Evolutionary conservation across 2,797 vertebrate species (phyloP).

Genomic region (Coccyzus lansbergi): DNA sequence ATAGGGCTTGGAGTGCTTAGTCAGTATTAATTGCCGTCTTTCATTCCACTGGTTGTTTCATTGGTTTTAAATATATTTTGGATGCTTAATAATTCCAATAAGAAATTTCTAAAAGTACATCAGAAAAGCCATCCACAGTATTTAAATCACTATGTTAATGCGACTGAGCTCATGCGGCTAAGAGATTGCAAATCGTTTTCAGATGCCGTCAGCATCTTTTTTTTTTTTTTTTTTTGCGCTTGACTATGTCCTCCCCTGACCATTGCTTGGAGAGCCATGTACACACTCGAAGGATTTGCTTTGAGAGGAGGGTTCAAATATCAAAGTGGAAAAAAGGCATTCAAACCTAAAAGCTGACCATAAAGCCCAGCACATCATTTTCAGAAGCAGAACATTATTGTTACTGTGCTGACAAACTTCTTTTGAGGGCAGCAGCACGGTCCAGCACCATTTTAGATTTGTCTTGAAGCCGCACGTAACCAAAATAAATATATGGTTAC

Average conservation of each 20-base stretch:
- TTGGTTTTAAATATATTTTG: neutral
- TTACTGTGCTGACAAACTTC: constrained; percentile 63
- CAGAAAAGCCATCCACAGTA: neutral
- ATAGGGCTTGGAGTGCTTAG: neutral
- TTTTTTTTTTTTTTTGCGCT: neutral
- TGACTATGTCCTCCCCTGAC: constrained; percentile 37
- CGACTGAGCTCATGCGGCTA: neutral
- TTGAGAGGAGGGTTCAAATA: constrained; percentile 33
- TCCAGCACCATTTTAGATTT: constrained; percentile 52
- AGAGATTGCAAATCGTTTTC: constrained; percentile 35
- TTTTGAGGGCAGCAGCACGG: constrained; percentile 57
- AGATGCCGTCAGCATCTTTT: constrained; percentile 37
- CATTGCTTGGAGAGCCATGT: constrained; percentile 32
- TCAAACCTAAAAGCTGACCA: constrained; percentile 55
- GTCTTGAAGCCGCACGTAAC: constrained; percentile 31
- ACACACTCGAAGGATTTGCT: constrained; percentile 11
- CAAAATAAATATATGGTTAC: constrained; percentile 70
- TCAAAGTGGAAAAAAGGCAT: constrained; percentile 51
- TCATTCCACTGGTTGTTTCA: neutral
- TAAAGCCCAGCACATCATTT: constrained; percentile 63
- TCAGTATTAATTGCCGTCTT: neutral
- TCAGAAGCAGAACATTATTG: constrained; percentile 43
- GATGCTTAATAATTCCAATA: neutral
- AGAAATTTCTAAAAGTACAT: constrained; percentile 27
- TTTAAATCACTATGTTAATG: constrained; percentile 34